Conservation (phyloP, 2,797 vertebrate genomes). For the Dicrostonyx torquatus region DNA sequence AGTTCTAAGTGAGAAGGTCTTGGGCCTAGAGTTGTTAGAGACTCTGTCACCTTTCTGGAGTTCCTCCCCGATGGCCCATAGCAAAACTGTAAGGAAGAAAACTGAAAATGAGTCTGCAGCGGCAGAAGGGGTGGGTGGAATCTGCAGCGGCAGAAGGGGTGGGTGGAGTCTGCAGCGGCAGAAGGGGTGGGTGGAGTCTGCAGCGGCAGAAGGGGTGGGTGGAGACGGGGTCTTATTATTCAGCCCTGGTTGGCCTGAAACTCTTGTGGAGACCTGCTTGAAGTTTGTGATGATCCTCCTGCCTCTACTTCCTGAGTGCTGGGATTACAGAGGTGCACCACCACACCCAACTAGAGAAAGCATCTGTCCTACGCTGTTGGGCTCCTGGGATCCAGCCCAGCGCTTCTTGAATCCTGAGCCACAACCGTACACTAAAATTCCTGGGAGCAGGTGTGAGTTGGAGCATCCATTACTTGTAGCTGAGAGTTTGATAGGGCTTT, state of each 20-base stretch:
- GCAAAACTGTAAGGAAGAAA: background rate
- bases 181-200: background rate
- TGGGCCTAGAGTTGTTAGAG: background rate
- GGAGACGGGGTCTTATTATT: background rate
- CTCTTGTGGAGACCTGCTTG: background rate
- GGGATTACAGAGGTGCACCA: background rate
- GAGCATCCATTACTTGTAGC: background rate
- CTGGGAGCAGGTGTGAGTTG: background rate
- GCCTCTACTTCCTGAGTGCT: background rate
- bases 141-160: no score
- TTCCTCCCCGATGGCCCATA: background rate
- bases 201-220: background rate
- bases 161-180: no score
- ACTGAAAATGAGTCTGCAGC: background rate
- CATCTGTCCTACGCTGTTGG: background rate
- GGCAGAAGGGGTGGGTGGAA: no score
- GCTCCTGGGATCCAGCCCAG: background rate
- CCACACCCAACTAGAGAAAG: background rate
- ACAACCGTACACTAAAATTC: background rate
- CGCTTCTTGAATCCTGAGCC: background rate
- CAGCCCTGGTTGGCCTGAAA: background rate
- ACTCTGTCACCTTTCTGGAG: slow-evolving; percentile 16
- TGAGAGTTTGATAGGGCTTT: background rate
- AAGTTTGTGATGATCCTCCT: background rate
- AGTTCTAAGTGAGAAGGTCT: background rate